These are phyloP conservation scores for Nestor notabilis DNA, from an alignment of 2,113 vertebrate genomes.

Conservation along the genomic window DNA sequence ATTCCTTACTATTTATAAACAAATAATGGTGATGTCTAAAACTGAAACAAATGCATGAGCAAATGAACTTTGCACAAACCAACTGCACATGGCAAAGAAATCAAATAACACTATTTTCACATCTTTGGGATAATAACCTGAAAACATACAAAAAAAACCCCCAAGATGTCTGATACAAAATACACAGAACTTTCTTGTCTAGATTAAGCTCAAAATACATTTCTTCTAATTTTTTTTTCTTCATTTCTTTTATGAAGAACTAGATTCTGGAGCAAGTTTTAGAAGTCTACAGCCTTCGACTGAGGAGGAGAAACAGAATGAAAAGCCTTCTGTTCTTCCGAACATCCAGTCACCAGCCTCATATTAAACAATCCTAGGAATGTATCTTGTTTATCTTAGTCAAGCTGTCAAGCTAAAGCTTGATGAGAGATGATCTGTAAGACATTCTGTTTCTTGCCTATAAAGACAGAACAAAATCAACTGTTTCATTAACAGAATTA, in stretches of 20 bases:
- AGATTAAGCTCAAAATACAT: not conserved
- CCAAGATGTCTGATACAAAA: not conserved
- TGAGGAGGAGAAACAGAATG: not conserved
- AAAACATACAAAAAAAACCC: not conserved
- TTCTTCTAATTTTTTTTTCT: not conserved
- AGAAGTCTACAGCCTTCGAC: not conserved
- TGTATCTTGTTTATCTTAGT: not conserved
- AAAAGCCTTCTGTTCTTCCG: not conserved
- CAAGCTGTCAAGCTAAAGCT: not conserved
- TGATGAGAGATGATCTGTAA: not conserved
- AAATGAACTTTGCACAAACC: not conserved
- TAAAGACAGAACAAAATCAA: not conserved
- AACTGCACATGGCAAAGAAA: not conserved
- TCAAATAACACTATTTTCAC: rapidly evolving
- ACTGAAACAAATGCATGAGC: not conserved
- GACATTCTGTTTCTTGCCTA: not conserved
- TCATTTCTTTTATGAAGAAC: not conserved
- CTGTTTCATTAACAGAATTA: conserved; percentile 5
- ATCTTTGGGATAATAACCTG: not conserved
- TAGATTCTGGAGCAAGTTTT: not conserved
- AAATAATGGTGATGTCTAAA: not conserved
- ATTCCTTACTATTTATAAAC: not conserved
- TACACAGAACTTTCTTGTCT: not conserved
- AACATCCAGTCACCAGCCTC: not conserved
- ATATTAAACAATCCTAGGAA: not conserved